Percentiles rank a stretch among this genome's conserved stretches.
phyloP scores from a whole-genome alignment of 2,888 invertebrate species.

The Agrilus cyanescens region DNA sequence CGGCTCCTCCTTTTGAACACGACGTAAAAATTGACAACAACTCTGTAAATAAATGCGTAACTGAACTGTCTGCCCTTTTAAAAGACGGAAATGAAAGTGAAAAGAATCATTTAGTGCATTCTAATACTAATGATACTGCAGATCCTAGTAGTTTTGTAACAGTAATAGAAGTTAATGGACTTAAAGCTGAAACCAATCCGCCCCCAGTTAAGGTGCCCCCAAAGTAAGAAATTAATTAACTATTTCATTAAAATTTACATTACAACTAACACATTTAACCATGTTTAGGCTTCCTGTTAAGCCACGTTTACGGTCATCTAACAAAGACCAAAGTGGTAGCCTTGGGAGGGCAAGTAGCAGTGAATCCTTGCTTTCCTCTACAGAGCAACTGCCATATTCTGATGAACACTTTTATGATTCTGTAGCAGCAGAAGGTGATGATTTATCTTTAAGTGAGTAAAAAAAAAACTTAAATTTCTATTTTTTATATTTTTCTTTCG shows the following conservation, averaged over 20 bases:
- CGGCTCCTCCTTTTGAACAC: conserved; percentile 20
- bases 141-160: conserved; percentile 64
- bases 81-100: conserved; percentile 8
- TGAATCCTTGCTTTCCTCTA: conserved; percentile 40
- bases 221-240: no score
- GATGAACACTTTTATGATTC: conserved; percentile 64
- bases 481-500: background rate
- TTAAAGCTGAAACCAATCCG: conserved; percentile 36
- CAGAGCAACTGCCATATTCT: conserved; percentile 43
- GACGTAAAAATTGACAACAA: conserved; percentile 26
- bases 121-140: conserved; percentile 3
- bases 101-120: background rate
- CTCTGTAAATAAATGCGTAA: conserved; percentile 55
- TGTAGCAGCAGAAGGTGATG: conserved; percentile 51
- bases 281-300: conserved; percentile 30
- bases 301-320: conserved; percentile 20
- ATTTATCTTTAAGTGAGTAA: conserved; percentile 19
- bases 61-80: conserved; percentile 46
- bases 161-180: conserved; percentile 79
- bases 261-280: background rate
- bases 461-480: background rate
- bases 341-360: conserved; percentile 28
- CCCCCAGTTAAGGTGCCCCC: conserved; percentile 11
- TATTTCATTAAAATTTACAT: background rate
- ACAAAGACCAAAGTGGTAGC: conserved; percentile 17